Percentiles rank a stretch among this genome's conserved stretches.
These are phyloP conservation scores for Synanthedon vespiformis DNA, from an alignment of 2,888 invertebrate genomes.

Conservation along the genomic window DNA sequence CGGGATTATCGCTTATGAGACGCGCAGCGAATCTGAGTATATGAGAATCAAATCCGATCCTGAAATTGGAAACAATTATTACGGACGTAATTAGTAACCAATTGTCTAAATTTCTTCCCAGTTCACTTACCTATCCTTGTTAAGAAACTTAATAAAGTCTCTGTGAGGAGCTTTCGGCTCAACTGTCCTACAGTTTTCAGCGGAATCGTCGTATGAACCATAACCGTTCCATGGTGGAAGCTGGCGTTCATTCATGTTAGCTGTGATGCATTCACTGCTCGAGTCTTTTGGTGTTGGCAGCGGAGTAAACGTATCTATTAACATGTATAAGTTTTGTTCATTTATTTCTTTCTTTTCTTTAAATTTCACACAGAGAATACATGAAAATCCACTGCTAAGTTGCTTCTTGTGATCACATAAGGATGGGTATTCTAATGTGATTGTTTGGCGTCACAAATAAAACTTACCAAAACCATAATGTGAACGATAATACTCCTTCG, in stretches of 20 bases:
- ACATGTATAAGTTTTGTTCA: too few relatives aligned
- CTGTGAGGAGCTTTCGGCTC: conserved; percentile 81
- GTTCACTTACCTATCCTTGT: conserved; percentile 75
- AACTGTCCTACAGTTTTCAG: conserved; percentile 85
- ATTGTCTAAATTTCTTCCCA: not conserved
- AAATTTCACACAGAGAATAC: too few relatives aligned
- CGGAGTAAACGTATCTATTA: conserved; percentile 73
- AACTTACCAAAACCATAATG: conserved; percentile 73
- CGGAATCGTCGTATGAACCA: conserved; percentile 90
- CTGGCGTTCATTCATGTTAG: conserved; percentile 44
- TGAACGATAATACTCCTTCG: conserved; percentile 84
- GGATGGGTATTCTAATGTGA: too few relatives aligned
- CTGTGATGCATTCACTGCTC: conserved; percentile 28
- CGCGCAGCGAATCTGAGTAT: conserved; percentile 83
- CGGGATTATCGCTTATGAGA: conserved; percentile 78
- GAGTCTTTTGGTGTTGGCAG: conserved; percentile 56
- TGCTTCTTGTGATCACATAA: too few relatives aligned
- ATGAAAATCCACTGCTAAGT: too few relatives aligned
- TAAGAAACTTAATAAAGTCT: conserved; percentile 84
- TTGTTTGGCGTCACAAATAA: not conserved
- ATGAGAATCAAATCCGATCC: conserved; percentile 79
- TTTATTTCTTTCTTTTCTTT: too few relatives aligned
- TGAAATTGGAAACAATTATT: conserved; percentile 26
- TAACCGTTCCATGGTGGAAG: conserved; percentile 93
- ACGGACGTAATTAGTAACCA: too few relatives aligned